phyloP scores from a whole-genome alignment of 1,140 invertebrate genomes.

The Saccostrea glomerata region DNA sequence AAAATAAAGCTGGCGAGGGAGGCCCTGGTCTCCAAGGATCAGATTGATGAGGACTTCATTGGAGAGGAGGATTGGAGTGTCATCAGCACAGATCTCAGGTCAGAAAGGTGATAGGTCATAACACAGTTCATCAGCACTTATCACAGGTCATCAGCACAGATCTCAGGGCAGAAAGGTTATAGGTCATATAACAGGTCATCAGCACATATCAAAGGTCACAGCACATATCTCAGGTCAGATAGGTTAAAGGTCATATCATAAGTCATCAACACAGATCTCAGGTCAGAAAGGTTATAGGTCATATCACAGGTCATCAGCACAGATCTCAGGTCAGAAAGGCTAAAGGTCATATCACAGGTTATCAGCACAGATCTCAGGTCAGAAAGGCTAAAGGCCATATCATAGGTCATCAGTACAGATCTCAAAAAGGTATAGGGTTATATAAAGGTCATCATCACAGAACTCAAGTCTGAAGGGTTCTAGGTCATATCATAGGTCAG shows the following conservation, averaged over 20 bases:
- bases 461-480: neutral
- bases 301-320: neutral
- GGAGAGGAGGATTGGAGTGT: conserved; percentile 78
- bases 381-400: neutral
- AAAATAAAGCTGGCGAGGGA: conserved; percentile 70
- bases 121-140: neutral
- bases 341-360: conserved; percentile 31
- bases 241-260: too few species aligned
- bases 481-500: too few species aligned
- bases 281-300: conserved; percentile 52
- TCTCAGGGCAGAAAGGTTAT: neutral
- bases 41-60: conserved; percentile 76
- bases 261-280: neutral
- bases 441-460: too few species aligned
- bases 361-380: conserved; percentile 70
- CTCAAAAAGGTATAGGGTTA: neutral
- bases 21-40: conserved; percentile 74
- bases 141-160: neutral
- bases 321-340: neutral
- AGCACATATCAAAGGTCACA: too few species aligned
- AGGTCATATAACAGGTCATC: too few species aligned
- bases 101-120: neutral
- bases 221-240: too few species aligned
- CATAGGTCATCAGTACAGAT: too few species aligned
- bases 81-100: conserved; percentile 70